Evolutionary conservation across 1,140 invertebrate species (phyloP).

Genomic region (Lasioglossum baleicum): DNA sequence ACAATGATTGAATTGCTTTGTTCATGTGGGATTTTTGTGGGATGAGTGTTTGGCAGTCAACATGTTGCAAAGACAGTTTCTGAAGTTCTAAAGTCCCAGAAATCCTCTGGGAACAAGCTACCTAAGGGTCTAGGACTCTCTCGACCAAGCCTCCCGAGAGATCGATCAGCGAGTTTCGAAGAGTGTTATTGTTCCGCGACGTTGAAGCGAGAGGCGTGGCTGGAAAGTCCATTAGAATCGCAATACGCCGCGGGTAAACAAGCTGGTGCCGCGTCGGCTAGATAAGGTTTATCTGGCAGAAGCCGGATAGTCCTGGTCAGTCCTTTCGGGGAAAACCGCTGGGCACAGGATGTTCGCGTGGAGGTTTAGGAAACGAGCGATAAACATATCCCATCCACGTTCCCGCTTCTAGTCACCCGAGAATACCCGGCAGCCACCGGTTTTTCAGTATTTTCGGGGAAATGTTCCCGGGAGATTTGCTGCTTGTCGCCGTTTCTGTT

Average conservation of each 20-base stretch:
- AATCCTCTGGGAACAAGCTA: too few species aligned
- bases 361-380: background rate
- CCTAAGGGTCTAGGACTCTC: too few species aligned
- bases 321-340: conserved; percentile 27
- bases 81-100: too few species aligned
- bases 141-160: too few species aligned
- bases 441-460: background rate
- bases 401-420: background rate
- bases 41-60: too few species aligned
- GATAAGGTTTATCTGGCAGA: conserved; percentile 35
- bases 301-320: conserved; percentile 27
- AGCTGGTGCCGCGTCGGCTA: conserved; percentile 3
- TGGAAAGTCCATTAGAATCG: conserved; percentile 1
- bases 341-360: conserved; percentile 11
- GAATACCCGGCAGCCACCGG: background rate
- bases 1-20: too few species aligned
- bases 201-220: conserved; percentile 12
- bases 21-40: too few species aligned
- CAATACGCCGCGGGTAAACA: conserved; percentile 1
- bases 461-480: conserved; percentile 6
- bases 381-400: background rate
- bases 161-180: too few species aligned
- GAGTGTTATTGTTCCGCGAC: too few species aligned
- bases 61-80: too few species aligned
- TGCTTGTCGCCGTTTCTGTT: too few species aligned